Conservation (phyloP, 1,140 invertebrate species). For the Drosophila setifemur region DNA sequence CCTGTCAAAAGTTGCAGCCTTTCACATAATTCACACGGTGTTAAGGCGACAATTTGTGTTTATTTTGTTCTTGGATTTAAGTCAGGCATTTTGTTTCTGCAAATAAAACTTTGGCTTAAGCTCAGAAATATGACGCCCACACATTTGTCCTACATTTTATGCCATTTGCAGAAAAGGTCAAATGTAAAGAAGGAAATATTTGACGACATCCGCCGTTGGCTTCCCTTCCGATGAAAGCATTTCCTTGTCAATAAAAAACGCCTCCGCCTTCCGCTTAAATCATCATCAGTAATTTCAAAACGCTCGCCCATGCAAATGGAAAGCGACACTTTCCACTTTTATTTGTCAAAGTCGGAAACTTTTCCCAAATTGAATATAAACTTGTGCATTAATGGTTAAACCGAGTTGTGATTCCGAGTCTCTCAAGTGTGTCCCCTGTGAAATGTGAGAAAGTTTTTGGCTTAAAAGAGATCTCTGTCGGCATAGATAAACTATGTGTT, state of each 20-base stretch:
- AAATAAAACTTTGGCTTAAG: not conserved
- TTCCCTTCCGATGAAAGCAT: constrained; percentile 34
- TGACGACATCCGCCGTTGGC: constrained; percentile 50
- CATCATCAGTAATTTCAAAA: constrained; percentile 25
- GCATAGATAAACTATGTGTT: not conserved
- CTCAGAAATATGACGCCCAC: constrained; percentile 1
- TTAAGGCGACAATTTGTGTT: constrained; percentile 74
- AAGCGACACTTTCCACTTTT: constrained; percentile 24
- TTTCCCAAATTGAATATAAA: constrained; percentile 25
- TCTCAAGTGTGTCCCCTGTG: not conserved
- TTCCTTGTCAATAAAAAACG: constrained; percentile 52
- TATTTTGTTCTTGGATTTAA: no score
- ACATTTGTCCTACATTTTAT: constrained; percentile 18
- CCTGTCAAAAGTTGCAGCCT: constrained; percentile 42
- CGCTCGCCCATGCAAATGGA: constrained; percentile 29
- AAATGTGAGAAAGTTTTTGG: constrained; percentile 2
- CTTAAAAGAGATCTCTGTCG: constrained; percentile 6
- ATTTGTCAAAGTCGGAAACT: constrained; percentile 27
- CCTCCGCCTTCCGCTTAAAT: constrained; percentile 34
- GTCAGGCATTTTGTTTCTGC: not conserved
- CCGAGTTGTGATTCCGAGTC: not conserved
- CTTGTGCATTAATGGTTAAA: constrained; percentile 36
- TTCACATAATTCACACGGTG: constrained; percentile 72
- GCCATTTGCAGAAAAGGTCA: constrained; percentile 3
- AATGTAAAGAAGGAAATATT: constrained; percentile 14